Evolutionary conservation across 1,140 invertebrate genomes (phyloP).

Genomic region (Drosophila busckii): DNA sequence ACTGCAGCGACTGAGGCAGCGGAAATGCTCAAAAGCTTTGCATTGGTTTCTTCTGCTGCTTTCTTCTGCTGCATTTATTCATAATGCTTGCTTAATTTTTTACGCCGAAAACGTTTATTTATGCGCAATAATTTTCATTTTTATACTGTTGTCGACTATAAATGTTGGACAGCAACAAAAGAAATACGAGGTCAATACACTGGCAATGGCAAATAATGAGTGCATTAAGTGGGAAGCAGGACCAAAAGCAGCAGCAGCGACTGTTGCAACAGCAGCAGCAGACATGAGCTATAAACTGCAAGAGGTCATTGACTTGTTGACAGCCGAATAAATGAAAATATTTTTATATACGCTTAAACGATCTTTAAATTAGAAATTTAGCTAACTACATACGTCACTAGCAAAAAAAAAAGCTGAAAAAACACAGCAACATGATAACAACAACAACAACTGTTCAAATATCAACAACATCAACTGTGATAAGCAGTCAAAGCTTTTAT

Average conservation of each 20-base stretch:
- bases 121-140: slow-evolving; percentile 43
- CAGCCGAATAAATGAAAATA: too few species aligned
- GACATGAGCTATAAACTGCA: slow-evolving; percentile 2
- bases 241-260: not conserved
- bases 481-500: too few species aligned
- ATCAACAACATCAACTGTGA: too few species aligned
- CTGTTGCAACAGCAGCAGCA: not conserved
- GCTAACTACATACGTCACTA: slow-evolving; percentile 18
- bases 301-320: slow-evolving; percentile 22
- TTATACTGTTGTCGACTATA: slow-evolving; percentile 18
- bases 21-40: slow-evolving; percentile 13
- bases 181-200: slow-evolving; percentile 52
- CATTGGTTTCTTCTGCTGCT: not conserved
- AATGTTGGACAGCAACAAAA: slow-evolving; percentile 30
- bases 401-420: slow-evolving; percentile 19
- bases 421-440: slow-evolving; percentile 13
- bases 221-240: slow-evolving; percentile 8
- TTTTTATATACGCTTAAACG: too few species aligned
- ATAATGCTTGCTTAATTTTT: slow-evolving; percentile 51
- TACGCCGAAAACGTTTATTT: slow-evolving; percentile 40
- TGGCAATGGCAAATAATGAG: slow-evolving; percentile 20
- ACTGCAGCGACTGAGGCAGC: slow-evolving; percentile 14
- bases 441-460: slow-evolving; percentile 25
- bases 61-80: slow-evolving; percentile 26
- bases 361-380: slow-evolving; percentile 22